phyloP scores from a whole-genome alignment of 1,140 invertebrate genomes.

The Ips nitidus region DNA sequence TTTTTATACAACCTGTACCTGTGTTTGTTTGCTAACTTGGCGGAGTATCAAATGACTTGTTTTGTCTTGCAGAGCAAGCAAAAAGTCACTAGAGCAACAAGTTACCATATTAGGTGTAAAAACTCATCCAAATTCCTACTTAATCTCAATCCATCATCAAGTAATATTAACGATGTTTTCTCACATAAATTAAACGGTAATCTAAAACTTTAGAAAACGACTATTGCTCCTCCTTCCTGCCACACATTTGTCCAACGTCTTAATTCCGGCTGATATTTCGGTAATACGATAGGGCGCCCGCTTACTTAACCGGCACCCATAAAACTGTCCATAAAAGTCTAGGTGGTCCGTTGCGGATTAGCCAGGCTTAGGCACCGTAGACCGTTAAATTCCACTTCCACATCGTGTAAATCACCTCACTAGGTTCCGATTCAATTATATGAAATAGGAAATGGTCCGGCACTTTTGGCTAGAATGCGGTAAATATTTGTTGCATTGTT shows the following conservation, averaged over 20 bases:
- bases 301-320: slow-evolving; percentile 8
- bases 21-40: too few relatives aligned
- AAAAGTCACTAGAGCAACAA: too few relatives aligned
- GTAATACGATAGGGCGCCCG: slow-evolving; percentile 16
- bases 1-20: too few relatives aligned
- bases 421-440: neutral
- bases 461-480: neutral
- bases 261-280: slow-evolving; percentile 9
- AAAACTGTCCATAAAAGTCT: slow-evolving; percentile 14
- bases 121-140: too few relatives aligned
- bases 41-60: too few relatives aligned
- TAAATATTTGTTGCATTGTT: slow-evolving; percentile 6
- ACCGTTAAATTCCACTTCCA: neutral
- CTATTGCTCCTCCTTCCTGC: neutral
- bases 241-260: slow-evolving; percentile 1
- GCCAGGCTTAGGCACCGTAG: neutral
- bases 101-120: too few relatives aligned
- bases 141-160: too few relatives aligned
- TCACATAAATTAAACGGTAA: too few relatives aligned
- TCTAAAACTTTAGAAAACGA: too few relatives aligned
- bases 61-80: too few relatives aligned
- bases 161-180: too few relatives aligned
- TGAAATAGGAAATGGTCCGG: too few relatives aligned
- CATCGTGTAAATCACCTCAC: neutral
- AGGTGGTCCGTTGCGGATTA: slow-evolving; percentile 9